Percentiles rank a stretch among this genome's conserved stretches.
Conservation (phyloP, 2,888 invertebrate genomes). For the Nymphalis polychloros region DNA sequence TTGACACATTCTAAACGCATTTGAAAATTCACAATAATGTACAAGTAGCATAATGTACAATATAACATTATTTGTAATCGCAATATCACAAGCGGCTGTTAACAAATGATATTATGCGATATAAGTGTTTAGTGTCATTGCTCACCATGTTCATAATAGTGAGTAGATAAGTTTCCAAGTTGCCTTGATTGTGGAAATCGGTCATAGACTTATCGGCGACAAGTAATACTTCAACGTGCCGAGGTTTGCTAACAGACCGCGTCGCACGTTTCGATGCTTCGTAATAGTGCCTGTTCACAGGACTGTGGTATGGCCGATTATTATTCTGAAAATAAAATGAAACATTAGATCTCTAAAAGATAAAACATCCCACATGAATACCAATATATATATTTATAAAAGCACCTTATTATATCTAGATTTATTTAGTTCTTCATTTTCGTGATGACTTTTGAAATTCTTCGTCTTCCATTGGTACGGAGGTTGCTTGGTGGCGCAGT, state of each 20-base stretch:
- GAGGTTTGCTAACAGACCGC: constrained; percentile 87
- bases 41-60: too few relatives aligned
- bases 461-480: constrained; percentile 67
- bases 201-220: constrained; percentile 95
- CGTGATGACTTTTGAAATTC: constrained; percentile 43
- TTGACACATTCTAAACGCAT: too few relatives aligned
- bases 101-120: too few relatives aligned
- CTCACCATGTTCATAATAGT: constrained; percentile 96
- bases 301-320: constrained; percentile 50
- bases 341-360: neutral
- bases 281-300: constrained; percentile 22
- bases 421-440: constrained; percentile 46
- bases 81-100: too few relatives aligned
- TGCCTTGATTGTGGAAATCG: constrained; percentile 91
- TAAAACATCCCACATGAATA: neutral
- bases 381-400: neutral
- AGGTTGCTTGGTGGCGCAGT: constrained; percentile 76
- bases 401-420: constrained; percentile 47
- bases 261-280: constrained; percentile 53
- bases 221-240: constrained; percentile 92
- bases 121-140: constrained; percentile 26
- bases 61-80: too few relatives aligned
- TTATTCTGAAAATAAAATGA: constrained; percentile 51
- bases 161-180: constrained; percentile 91
- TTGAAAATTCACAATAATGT: too few relatives aligned